Percentiles rank a stretch among this genome's conserved stretches.
Conservation (phyloP, 92 coral and sea anemone species). For the Micromussa lordhowensis region DNA sequence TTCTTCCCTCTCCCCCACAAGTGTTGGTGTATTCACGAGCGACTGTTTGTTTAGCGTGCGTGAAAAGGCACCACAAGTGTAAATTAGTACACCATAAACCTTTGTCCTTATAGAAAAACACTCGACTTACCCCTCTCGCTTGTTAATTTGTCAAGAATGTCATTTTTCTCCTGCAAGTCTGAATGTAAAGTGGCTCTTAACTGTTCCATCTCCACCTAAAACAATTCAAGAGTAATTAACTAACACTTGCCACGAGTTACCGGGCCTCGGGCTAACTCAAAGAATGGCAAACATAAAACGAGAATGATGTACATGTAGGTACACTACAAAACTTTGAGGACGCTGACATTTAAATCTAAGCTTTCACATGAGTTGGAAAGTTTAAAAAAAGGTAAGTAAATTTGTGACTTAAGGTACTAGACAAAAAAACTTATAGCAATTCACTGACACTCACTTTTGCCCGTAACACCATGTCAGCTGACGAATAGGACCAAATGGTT, state of each 20-base stretch:
- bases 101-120: neutral
- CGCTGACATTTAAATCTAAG: neutral
- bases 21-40: too few species aligned
- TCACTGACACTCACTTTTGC: too few species aligned
- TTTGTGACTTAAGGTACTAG: neutral
- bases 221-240: neutral
- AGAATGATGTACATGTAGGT: neutral
- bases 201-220: conserved; percentile 91
- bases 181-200: conserved; percentile 87
- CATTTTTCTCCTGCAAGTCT: conserved; percentile 93
- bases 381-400: too few species aligned
- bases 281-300: too few species aligned
- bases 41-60: too few species aligned
- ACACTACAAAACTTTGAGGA: neutral
- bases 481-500: too few species aligned
- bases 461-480: too few species aligned
- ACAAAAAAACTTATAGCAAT: too few species aligned
- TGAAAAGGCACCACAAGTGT: too few species aligned
- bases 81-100: neutral
- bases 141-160: conserved; percentile 89
- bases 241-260: neutral
- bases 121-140: conserved; percentile 82
- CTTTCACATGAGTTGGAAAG: neutral
- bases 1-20: too few species aligned
- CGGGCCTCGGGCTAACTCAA: too few species aligned